Base-by-base conservation (phyloP, 2,888 invertebrate species). In the Resseliella maxima region DNA sequence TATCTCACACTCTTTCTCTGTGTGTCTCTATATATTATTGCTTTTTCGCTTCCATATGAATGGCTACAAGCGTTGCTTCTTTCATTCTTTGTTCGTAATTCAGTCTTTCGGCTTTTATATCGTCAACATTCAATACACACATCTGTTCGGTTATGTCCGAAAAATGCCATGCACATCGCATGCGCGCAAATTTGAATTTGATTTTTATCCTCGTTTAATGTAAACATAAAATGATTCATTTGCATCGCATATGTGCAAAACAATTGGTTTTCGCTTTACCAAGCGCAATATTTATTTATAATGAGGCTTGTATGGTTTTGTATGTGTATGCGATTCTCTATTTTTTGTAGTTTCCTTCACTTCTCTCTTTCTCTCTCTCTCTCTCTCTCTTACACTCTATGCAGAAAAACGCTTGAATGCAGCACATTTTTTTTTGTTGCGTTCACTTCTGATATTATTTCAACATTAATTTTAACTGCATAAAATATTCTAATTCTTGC, bases 211-310 rank as follows among this genome's bases (percentile, higher is more conserved):
- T 83, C 72, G 15, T 72, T 72, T 83, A 83, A 83, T 83, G 83
- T 83, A 83, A 83, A 83, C 83, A 83, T 83, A 38, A 36, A 83
- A 38, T 83, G 83, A 83, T 38, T 83, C 83, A 83, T 83, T 38
- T 83, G 83, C 83, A 83, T 38, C 83, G 38, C 83, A 83, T 36
- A 83, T 83, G 83, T 83, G 83, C 38, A 21, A 38, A 38, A 83
- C 83, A 38, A 83, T 83, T 83, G 31, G 31, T 72, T 72, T 72
- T 72, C 31, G 72, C 72, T 31, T 5, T 31, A 15, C 31, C 31
- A 31, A 72, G 72, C 72, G 31, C n/a, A 59, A 59, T 24, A 24
- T 59, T 59, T 72, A 31, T 72, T 72, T 35, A 31, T 18, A n/a
- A n/a, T 72, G 31, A 15, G 31, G 31, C 31, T 3, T 24, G 24